These are phyloP conservation scores for Andinoacara biseriatus DNA, from an alignment of 2,113 vertebrate genomes.

Conservation along the genomic window DNA sequence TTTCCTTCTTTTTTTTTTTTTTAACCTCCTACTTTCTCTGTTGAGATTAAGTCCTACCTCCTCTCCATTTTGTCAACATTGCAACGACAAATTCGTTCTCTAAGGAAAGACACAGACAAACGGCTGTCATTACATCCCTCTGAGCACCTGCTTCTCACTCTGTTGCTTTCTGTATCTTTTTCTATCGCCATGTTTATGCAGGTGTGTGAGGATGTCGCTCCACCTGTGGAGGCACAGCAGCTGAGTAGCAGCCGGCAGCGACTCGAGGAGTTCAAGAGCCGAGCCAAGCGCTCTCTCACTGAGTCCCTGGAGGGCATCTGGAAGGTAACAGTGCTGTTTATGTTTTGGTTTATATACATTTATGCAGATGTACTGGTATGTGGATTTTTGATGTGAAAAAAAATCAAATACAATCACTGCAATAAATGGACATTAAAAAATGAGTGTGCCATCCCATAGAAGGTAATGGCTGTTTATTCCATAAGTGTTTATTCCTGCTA, in stretches of 20 bases:
- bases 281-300: constrained; percentile 91
- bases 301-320: constrained; percentile 94
- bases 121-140: neutral
- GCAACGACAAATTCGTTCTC: neutral
- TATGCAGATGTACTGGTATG: neutral
- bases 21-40: neutral
- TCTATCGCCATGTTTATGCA: constrained; percentile 8
- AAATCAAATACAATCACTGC: neutral
- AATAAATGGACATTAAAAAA: neutral
- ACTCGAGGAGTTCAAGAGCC: constrained; percentile 90
- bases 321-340: constrained; percentile 69
- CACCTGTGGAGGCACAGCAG: constrained; percentile 78
- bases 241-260: constrained; percentile 85
- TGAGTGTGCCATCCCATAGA: neutral
- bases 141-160: neutral
- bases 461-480: too few species aligned
- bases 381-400: neutral
- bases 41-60: neutral
- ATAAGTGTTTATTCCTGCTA: neutral
- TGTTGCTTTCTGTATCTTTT: neutral
- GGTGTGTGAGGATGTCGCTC: constrained; percentile 62
- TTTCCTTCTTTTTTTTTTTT: neutral
- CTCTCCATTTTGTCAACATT: neutral
- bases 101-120: neutral
- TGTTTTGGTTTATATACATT: neutral